Percentiles rank a stretch among this genome's conserved stretches.
Conservation (phyloP, 2,888 invertebrate genomes). For the Plagodis pulveraria region DNA sequence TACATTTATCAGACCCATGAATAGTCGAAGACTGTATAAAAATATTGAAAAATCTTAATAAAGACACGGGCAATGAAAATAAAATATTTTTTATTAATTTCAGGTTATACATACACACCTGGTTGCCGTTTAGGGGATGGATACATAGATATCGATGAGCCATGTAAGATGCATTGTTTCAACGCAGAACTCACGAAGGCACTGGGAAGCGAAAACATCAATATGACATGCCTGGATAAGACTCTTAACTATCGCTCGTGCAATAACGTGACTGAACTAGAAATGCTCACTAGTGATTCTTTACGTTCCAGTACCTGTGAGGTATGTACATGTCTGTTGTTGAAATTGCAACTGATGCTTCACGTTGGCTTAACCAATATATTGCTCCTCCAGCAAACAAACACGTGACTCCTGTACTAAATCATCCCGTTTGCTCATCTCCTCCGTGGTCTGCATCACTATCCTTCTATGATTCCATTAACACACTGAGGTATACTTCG, state of each 20-base stretch:
- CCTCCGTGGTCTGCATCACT: too few relatives aligned
- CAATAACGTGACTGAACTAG: slow-evolving; percentile 38
- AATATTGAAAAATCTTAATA: too few relatives aligned
- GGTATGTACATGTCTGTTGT: slow-evolving; percentile 37
- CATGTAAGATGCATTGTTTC: slow-evolving; percentile 61
- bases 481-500: too few relatives aligned
- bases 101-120: slow-evolving; percentile 57
- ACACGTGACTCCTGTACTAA: too few relatives aligned
- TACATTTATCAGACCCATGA: too few relatives aligned
- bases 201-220: slow-evolving; percentile 47
- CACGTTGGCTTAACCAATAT: too few relatives aligned
- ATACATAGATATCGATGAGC: slow-evolving; percentile 64
- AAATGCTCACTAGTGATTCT: slow-evolving; percentile 37
- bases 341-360: neutral
- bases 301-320: slow-evolving; percentile 45
- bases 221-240: slow-evolving; percentile 66
- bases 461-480: too few relatives aligned
- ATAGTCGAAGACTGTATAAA: too few relatives aligned
- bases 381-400: too few relatives aligned
- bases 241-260: slow-evolving; percentile 59
- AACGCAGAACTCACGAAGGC: slow-evolving; percentile 45
- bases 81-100: slow-evolving; percentile 19
- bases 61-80: too few relatives aligned
- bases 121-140: slow-evolving; percentile 58
- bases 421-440: too few relatives aligned